Base-by-base conservation (phyloP, 1,140 invertebrate genomes). In the Zaprionus taronus region DNA sequence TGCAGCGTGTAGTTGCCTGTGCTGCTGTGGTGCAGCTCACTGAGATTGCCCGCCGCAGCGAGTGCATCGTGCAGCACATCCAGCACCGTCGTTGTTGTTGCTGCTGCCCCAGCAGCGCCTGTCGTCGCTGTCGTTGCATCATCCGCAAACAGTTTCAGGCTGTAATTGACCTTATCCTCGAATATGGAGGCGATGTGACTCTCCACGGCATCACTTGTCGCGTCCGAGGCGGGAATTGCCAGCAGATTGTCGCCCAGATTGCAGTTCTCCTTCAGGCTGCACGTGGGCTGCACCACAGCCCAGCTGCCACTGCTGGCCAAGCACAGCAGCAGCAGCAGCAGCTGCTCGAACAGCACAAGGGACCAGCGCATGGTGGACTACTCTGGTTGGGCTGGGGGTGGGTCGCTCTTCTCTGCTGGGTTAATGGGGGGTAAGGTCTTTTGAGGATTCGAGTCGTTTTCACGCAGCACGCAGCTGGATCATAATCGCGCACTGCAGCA, bases 161-260 rank as follows among this genome's bases (percentile, higher is more conserved):
- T 92, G 15, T 92, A 92, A 53, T 92, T 92, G 12, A 92, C 91
- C 58, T 92, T 92, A 72, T 92, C 91, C 79, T 92, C 91, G 64
- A 92, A 92, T 20, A 92, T 87, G 4, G 91, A 91, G 0, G 84
- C 81, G 2, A 92, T 92, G 63, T 92, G 91, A 61, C 77, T 91
- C 56, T 92, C 91, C 63, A 92, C 72, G 36, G 91, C 76, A 34
- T 91, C 89, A 14, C 49, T 75, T 1, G 77, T 47, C 0, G 64
- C 71, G 31, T 85, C 80, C 20, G 38, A 22, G 0, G 72, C 53
- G 26, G n/a, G 58, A 12, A 73, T 44, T 1, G 72, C 44, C 31
- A 92, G 57, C 3, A 92, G 65, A 56, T 92, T 87, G 1, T 92
- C 91, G 34, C 91, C 81, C 68, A 92, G 28, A 62, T 92, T 85